A percentile compares a stretch with the other conserved stretches of the same genome.
Evolutionary conservation across 2,888 invertebrate species (phyloP).

Genomic region (Quadriops clusia): DNA sequence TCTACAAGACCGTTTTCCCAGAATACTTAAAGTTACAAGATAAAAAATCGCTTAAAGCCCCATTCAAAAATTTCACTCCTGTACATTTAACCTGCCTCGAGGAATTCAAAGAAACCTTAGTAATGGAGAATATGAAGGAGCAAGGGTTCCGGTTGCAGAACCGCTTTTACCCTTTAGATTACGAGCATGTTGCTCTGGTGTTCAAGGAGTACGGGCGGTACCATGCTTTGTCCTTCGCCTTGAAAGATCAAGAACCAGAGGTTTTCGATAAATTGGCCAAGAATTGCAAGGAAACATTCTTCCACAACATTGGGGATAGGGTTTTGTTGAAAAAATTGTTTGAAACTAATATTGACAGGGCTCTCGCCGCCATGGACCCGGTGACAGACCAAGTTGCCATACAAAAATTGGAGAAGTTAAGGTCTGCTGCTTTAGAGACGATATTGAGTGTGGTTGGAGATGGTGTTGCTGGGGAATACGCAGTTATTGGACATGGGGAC

Average conservation of each 20-base stretch:
- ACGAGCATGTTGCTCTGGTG: conserved; percentile 19
- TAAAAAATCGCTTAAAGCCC: conserved; percentile 13
- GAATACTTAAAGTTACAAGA: conserved; percentile 19
- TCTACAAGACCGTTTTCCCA: conserved; percentile 22
- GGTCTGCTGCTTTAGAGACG: conserved; percentile 11
- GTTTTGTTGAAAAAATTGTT: conserved; percentile 8
- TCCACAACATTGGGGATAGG: conserved; percentile 9
- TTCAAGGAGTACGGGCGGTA: conserved; percentile 22
- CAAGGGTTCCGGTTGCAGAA: conserved; percentile 19
- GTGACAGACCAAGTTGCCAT: conserved; percentile 12
- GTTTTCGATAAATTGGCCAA: conserved; percentile 17
- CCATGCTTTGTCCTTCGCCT: conserved; percentile 25
- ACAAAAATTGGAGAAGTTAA: conserved; percentile 14
- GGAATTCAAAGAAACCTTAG: conserved; percentile 19
- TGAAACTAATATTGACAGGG: conserved; percentile 3
- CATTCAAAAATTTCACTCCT: conserved; percentile 15
- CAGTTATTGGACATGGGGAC: conserved; percentile 24
- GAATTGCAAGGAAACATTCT: conserved; percentile 17
- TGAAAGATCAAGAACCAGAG: conserved; percentile 20
- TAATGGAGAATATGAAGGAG: conserved; percentile 22
- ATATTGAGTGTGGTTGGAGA: conserved; percentile 11
- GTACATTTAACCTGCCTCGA: conserved; percentile 15
- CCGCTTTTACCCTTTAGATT: conserved; percentile 18
- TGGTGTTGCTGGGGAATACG: conserved; percentile 16
- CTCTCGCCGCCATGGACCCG: conserved; percentile 9